A percentile compares a stretch with the other conserved stretches of the same genome.
phyloP scores from a whole-genome alignment of 2,113 vertebrate species.

The Platysteira castanea region DNA sequence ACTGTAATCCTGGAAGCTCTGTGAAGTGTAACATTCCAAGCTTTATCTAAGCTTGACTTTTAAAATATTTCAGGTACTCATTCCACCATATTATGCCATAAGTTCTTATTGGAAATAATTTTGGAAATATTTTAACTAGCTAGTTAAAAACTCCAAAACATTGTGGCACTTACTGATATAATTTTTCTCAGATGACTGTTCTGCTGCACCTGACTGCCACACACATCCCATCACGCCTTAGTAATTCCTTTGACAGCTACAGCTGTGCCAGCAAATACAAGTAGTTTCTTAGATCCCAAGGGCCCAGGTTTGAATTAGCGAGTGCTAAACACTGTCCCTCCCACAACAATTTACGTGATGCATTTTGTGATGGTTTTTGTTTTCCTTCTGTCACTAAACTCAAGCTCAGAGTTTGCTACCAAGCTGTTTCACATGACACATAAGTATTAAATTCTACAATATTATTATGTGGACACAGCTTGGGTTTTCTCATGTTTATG shows the following conservation, averaged over 20 bases:
- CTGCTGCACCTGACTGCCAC: not conserved
- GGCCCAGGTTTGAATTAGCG: not conserved
- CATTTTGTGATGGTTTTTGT: not conserved
- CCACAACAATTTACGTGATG: not conserved
- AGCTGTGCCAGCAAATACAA: slow-evolving; percentile 34
- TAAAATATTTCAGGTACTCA: not conserved
- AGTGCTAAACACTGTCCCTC: not conserved
- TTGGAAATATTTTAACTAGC: not conserved
- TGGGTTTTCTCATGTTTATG: not conserved
- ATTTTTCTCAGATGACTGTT: not conserved
- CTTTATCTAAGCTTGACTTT: not conserved
- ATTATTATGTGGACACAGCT: not conserved
- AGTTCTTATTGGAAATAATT: not conserved
- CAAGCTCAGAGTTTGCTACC: not conserved
- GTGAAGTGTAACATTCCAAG: not conserved
- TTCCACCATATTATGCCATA: not conserved
- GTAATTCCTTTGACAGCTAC: not conserved
- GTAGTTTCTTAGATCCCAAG: not conserved
- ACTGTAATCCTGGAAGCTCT: not conserved
- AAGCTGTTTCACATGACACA: accelerated
- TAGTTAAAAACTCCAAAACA: not conserved
- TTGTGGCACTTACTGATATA: not conserved
- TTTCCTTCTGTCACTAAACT: not conserved
- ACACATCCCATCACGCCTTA: not conserved
- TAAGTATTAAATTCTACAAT: not conserved